Evolutionary conservation across 2,888 invertebrate genomes (phyloP).

Genomic region (Omphaloscelis lunosa): DNA sequence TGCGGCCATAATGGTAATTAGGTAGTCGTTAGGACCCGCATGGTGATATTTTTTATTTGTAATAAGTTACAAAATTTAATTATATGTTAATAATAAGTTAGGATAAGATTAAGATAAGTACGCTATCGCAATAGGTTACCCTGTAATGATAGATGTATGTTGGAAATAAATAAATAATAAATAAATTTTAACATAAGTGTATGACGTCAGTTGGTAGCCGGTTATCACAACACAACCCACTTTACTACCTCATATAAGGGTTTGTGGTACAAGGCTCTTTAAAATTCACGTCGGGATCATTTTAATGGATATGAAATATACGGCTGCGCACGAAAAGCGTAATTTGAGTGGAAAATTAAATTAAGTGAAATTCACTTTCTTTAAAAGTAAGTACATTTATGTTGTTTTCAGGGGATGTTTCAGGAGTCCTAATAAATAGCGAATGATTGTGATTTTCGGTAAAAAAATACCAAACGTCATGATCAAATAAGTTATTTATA

Average conservation of each 20-base stretch:
- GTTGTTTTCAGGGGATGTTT: slow-evolving; percentile 1
- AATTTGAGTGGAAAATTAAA: slow-evolving; percentile 20
- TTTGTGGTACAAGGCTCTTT: slow-evolving; percentile 56
- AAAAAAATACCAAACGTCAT: background rate
- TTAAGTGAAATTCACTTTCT: slow-evolving; percentile 1
- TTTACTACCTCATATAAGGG: slow-evolving; percentile 52
- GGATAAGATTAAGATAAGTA: too few relatives aligned
- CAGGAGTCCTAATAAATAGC: background rate
- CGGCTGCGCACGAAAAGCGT: slow-evolving; percentile 14
- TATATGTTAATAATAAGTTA: too few relatives aligned
- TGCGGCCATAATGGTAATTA: slow-evolving; percentile 62
- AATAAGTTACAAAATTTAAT: too few relatives aligned
- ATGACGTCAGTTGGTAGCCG: slow-evolving; percentile 52
- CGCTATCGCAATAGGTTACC: too few relatives aligned
- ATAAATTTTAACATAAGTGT: slow-evolving; percentile 45
- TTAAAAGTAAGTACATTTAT: background rate
- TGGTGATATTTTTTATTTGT: too few relatives aligned
- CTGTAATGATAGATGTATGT: too few relatives aligned
- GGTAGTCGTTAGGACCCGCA: slow-evolving; percentile 40
- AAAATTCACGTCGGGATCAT: slow-evolving; percentile 45
- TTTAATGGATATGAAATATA: slow-evolving; percentile 38
- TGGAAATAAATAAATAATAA: too few relatives aligned
- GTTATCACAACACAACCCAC: slow-evolving; percentile 57
- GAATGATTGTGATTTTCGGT: background rate
- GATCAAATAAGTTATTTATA: background rate